phyloP scores from a whole-genome alignment of 2,888 invertebrate genomes.

The Mesoligia furuncula region DNA sequence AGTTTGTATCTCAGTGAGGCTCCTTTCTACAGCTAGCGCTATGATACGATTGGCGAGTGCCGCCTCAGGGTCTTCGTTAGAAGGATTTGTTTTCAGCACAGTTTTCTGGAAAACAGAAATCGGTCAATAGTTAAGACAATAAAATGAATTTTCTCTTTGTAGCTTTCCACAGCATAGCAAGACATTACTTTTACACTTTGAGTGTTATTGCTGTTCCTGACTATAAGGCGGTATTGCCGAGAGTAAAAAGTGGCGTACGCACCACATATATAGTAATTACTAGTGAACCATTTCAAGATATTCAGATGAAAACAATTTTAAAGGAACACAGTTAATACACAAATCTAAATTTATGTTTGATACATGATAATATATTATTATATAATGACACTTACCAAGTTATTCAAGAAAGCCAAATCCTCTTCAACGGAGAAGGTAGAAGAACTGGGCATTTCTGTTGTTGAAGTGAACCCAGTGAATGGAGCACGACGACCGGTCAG shows the following conservation, averaged over 20 bases:
- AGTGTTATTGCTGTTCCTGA: not conserved
- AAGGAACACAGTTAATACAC: not conserved
- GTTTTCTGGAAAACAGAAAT: constrained; percentile 82
- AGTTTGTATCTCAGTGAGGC: constrained; percentile 85
- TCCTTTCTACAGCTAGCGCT: constrained; percentile 89
- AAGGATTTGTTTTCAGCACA: constrained; percentile 82
- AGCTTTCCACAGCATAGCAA: not conserved
- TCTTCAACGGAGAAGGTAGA: constrained; percentile 89
- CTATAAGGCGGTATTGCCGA: not conserved
- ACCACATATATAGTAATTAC: no score
- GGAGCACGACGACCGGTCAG: constrained; percentile 74
- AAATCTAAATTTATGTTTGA: no score
- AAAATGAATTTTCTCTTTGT: not conserved
- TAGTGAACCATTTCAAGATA: not conserved
- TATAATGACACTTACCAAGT: constrained; percentile 86
- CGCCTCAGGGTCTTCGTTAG: constrained; percentile 84
- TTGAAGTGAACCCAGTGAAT: constrained; percentile 72
- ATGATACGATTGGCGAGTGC: constrained; percentile 89
- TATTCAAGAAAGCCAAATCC: constrained; percentile 91
- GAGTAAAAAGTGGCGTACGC: not conserved
- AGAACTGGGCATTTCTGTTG: constrained; percentile 85
- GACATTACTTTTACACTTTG: not conserved
- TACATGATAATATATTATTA: not conserved
- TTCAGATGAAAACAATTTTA: not conserved
- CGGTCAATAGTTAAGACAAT: not conserved